These are phyloP conservation scores for Etia nguti DNA, from an alignment of 2,113 vertebrate species.

Conservation along the genomic window DNA sequence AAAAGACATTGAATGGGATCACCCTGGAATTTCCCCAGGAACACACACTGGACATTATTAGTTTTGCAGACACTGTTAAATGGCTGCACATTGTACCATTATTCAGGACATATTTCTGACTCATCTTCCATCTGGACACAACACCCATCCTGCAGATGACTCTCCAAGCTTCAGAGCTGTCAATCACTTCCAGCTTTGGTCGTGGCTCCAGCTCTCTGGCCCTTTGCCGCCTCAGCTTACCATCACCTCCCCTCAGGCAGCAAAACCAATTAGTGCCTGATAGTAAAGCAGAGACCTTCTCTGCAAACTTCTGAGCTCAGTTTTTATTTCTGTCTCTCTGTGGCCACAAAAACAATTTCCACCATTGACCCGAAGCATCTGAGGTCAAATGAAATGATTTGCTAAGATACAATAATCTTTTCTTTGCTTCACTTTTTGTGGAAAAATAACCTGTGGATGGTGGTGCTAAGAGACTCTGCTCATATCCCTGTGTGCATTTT, in stretches of 20 bases:
- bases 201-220: not conserved
- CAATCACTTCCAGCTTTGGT: not conserved
- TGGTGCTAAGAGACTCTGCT: not conserved
- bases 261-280: conserved; percentile 9
- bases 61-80: not conserved
- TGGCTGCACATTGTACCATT: not conserved
- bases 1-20: not conserved
- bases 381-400: not conserved
- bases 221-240: not conserved
- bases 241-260: conserved; percentile 3
- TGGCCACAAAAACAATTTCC: conserved; percentile 5
- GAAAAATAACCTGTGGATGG: not conserved
- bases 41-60: not conserved
- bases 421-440: not conserved
- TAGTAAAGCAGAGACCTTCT: not conserved
- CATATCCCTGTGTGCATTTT: not conserved
- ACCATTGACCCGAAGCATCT: not conserved
- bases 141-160: not conserved
- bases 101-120: not conserved
- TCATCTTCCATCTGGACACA: not conserved
- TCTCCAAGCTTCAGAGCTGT: not conserved
- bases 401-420: not conserved
- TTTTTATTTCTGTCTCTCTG: not conserved
- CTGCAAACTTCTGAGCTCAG: not conserved
- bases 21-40: not conserved